Conservation (phyloP, 2,113 vertebrate genomes). For the Oceanodroma tethys region DNA sequence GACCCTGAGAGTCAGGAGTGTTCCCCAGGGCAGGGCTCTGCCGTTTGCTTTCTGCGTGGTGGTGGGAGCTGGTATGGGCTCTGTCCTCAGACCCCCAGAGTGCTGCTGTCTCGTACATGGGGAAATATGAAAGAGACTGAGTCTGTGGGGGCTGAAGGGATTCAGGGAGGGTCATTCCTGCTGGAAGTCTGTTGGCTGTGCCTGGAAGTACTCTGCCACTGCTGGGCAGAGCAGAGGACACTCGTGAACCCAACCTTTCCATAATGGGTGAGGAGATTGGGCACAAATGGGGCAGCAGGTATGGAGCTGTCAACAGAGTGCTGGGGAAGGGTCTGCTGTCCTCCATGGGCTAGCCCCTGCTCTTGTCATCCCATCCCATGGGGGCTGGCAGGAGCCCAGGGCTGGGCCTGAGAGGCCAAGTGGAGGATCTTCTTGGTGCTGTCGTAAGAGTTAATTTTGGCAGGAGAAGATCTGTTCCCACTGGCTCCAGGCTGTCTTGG, state of each 20-base stretch:
- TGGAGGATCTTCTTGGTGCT: not conserved
- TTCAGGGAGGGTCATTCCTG: not conserved
- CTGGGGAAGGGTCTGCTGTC: not conserved
- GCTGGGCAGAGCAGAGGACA: not conserved
- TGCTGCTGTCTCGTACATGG: not conserved
- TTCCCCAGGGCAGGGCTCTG: not conserved
- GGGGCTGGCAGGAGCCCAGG: not conserved
- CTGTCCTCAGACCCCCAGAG: not conserved
- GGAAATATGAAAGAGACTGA: not conserved
- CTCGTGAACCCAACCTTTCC: not conserved
- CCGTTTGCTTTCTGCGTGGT: not conserved
- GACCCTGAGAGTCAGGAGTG: not conserved
- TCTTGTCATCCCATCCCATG: fast-evolving
- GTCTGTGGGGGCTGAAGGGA: not conserved
- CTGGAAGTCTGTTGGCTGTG: not conserved
- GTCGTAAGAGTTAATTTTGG: not conserved
- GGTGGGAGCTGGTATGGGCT: not conserved
- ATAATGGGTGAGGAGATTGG: not conserved
- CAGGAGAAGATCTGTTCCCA: not conserved
- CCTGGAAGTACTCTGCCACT: not conserved
- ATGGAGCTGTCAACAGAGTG: not conserved
- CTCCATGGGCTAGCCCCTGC: not conserved
- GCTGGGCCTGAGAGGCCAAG: not conserved
- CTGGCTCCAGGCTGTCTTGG: not conserved
- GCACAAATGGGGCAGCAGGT: not conserved